Conservation (phyloP, 2,888 invertebrate species). For the Branchellion lobata region DNA sequence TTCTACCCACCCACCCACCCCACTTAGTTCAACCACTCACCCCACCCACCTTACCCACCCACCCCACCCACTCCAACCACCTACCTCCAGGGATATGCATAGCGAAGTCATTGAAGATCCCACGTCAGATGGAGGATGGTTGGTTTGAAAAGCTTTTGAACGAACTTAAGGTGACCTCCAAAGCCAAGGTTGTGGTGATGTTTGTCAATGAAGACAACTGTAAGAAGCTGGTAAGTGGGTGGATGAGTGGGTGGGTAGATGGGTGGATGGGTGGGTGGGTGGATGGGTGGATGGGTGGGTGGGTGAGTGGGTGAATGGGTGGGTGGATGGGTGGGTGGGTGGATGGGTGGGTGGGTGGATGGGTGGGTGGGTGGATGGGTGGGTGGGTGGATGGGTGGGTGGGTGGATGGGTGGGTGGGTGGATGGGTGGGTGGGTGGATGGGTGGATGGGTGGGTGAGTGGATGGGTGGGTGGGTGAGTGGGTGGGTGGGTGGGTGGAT, state of each 20-base stretch:
- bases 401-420: too few relatives aligned
- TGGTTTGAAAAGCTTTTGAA: conserved; percentile 69
- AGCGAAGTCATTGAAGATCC: conserved; percentile 68
- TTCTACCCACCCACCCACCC: not conserved
- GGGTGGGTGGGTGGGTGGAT: too few relatives aligned
- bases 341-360: too few relatives aligned
- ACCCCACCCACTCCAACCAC: not conserved
- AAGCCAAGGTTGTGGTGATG: conserved; percentile 71
- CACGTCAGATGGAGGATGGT: conserved; percentile 66
- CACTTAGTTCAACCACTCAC: not conserved
- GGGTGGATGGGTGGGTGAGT: too few relatives aligned
- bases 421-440: too few relatives aligned
- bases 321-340: too few relatives aligned
- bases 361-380: too few relatives aligned
- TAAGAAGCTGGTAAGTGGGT: conserved; percentile 57
- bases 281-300: not conserved
- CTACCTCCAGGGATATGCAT: conserved; percentile 65
- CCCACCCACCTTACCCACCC: not conserved
- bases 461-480: too few relatives aligned
- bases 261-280: too few relatives aligned
- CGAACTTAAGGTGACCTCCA: conserved; percentile 66
- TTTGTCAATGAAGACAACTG: conserved; percentile 75
- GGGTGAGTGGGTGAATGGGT: too few relatives aligned
- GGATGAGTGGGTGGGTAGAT: too few relatives aligned
- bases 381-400: too few relatives aligned